These are phyloP conservation scores for Zaprionus lineosus DNA, from an alignment of 2,888 invertebrate genomes.

Conservation along the genomic window DNA sequence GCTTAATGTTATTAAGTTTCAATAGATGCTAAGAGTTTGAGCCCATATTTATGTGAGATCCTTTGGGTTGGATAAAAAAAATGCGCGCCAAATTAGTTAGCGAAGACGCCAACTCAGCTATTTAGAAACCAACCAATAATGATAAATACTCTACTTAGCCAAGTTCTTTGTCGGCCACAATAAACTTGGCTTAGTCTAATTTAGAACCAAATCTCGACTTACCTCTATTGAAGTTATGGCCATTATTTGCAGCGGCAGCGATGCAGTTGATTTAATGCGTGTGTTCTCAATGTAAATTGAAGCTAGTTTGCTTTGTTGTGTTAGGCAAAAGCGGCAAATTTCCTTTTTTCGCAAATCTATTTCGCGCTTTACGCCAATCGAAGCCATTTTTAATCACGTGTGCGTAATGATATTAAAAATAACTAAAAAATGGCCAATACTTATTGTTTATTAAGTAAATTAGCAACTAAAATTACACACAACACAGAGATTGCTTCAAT, in stretches of 20 bases:
- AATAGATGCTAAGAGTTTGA: too few species aligned
- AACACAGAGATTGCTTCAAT: slow-evolving; percentile 48
- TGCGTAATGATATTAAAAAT: not conserved
- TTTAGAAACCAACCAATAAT: slow-evolving; percentile 72
- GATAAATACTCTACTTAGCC: slow-evolving; percentile 51
- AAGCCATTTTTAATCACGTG: slow-evolving; percentile 36
- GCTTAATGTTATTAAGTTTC: too few species aligned
- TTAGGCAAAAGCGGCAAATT: slow-evolving; percentile 90
- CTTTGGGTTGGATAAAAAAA: not conserved
- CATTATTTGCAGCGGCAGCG: slow-evolving; percentile 89
- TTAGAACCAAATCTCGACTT: slow-evolving; percentile 73
- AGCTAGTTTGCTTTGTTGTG: slow-evolving; percentile 85
- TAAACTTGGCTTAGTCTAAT: slow-evolving; percentile 43
- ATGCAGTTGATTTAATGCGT: slow-evolving; percentile 85
- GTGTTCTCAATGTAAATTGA: slow-evolving; percentile 86
- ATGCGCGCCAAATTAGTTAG: slow-evolving; percentile 50
- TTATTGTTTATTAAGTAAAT: slow-evolving; percentile 11
- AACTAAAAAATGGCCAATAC: not conserved
- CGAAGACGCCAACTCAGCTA: slow-evolving; percentile 65
- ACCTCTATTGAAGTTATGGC: slow-evolving; percentile 91
- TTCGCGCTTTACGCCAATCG: slow-evolving; percentile 44
- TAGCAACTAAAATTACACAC: slow-evolving; percentile 21
- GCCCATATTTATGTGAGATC: not conserved
- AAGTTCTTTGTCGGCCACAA: slow-evolving; percentile 35
- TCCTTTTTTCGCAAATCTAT: slow-evolving; percentile 85